Conservation (phyloP, 2,113 vertebrate species). For the Gnathonemus longibarbis region DNA sequence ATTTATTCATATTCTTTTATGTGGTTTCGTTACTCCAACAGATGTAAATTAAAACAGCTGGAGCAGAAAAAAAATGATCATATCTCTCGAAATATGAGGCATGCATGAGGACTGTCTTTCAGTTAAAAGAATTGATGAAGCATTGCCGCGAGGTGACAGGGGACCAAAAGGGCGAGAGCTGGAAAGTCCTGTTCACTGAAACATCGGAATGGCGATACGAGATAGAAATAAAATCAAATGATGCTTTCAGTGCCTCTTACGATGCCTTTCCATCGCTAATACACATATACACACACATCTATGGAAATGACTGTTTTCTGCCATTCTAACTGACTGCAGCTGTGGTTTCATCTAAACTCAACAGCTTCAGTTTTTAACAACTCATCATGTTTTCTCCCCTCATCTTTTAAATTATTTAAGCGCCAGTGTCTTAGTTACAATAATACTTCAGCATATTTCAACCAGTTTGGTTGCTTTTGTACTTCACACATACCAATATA, state of each 20-base stretch:
- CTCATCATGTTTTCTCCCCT: neutral
- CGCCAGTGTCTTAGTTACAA: neutral
- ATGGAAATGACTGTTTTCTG: neutral
- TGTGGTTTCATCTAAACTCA: neutral
- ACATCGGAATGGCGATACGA: neutral
- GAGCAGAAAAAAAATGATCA: neutral
- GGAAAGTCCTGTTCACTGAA: neutral
- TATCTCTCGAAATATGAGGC: neutral
- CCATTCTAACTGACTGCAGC: neutral
- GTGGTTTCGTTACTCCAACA: neutral
- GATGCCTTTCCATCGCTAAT: neutral
- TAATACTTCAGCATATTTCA: neutral
- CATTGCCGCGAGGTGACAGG: too few relatives aligned
- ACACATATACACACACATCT: too few relatives aligned
- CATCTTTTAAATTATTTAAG: neutral
- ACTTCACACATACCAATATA: neutral
- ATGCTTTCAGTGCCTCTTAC: neutral
- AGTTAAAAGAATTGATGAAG: neutral
- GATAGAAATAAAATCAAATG: neutral
- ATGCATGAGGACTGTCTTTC: neutral
- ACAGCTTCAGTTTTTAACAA: neutral
- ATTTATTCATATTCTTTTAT: neutral
- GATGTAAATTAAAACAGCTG: neutral
- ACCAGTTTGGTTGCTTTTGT: neutral
- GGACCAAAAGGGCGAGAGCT: neutral